A percentile compares a stretch with the other conserved stretches of the same genome.
phyloP scores from a whole-genome alignment of 1,140 invertebrate genomes.

The honey bee (Apis mellifera) region DNA sequence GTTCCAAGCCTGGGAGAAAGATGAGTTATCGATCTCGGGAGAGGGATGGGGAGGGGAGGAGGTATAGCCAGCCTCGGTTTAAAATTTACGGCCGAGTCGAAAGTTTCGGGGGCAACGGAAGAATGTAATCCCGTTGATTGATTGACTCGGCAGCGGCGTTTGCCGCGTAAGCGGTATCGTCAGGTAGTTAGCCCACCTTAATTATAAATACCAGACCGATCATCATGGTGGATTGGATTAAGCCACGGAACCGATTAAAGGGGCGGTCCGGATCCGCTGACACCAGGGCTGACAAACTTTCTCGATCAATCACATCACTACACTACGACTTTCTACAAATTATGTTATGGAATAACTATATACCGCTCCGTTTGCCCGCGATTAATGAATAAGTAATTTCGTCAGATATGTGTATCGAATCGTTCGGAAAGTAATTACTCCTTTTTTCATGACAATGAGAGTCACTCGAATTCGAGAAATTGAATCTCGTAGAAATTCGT shows the following conservation, averaged over 20 bases:
- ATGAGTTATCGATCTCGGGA: too few species aligned
- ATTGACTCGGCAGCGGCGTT: slow-evolving; percentile 26
- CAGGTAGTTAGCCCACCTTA: slow-evolving; percentile 31
- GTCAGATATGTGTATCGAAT: too few species aligned
- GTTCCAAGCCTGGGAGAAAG: too few species aligned
- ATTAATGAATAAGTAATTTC: not conserved
- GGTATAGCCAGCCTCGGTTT: slow-evolving; percentile 7
- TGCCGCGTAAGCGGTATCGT: slow-evolving; percentile 42
- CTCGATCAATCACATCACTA: slow-evolving; percentile 41
- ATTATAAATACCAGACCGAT: slow-evolving; percentile 49
- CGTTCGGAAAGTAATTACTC: not conserved
- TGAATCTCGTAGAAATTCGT: too few species aligned
- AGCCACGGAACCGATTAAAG: slow-evolving; percentile 36
- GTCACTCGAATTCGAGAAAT: too few species aligned
- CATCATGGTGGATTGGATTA: slow-evolving; percentile 44
- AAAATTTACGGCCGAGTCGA: slow-evolving; percentile 43
- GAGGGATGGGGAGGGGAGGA: not conserved
- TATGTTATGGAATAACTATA: not conserved
- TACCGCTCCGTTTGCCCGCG: not conserved
- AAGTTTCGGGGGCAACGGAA: slow-evolving; percentile 23
- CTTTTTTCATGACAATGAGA: too few species aligned
- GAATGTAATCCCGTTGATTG: slow-evolving; percentile 52
- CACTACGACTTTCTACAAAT: not conserved
- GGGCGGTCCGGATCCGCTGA: slow-evolving; percentile 28
- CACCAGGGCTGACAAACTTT: slow-evolving; percentile 8